Conservation (phyloP, 1,140 invertebrate genomes). For the Tetraneura akinire region DNA sequence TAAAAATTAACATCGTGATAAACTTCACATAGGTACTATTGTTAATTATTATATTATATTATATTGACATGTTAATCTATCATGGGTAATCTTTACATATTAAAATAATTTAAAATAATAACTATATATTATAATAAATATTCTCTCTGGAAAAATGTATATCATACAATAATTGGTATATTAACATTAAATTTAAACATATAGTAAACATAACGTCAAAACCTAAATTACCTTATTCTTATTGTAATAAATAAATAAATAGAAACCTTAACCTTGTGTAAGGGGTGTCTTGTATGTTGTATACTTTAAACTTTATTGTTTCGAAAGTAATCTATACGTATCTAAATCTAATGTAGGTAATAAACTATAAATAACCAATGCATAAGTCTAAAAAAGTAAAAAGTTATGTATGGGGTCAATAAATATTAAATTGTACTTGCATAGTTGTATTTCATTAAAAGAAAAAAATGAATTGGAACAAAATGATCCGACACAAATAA, state of each 20-base stretch:
- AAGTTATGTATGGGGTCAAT: too few species aligned
- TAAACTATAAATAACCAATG: neutral
- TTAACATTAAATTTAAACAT: too few species aligned
- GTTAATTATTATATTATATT: neutral
- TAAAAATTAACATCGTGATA: neutral
- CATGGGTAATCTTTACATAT: neutral
- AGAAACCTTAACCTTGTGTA: too few species aligned
- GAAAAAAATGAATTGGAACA: conserved; percentile 23
- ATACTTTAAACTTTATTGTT: neutral
- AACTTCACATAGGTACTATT: neutral
- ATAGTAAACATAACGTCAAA: too few species aligned
- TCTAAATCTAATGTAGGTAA: neutral
- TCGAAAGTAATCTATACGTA: neutral
- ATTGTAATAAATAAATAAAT: too few species aligned
- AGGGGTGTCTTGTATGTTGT: neutral
- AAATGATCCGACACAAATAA: neutral
- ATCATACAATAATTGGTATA: too few species aligned
- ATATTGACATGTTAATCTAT: neutral
- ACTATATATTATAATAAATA: too few species aligned
- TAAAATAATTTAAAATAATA: neutral
- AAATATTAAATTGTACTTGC: neutral
- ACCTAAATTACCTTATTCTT: too few species aligned
- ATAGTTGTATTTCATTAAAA: neutral
- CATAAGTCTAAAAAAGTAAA: too few species aligned
- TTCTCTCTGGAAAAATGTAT: too few species aligned